A percentile compares a stretch with the other conserved stretches of the same genome.
Conservation (phyloP, 2,888 invertebrate species). For the Conchocele bisecta region DNA sequence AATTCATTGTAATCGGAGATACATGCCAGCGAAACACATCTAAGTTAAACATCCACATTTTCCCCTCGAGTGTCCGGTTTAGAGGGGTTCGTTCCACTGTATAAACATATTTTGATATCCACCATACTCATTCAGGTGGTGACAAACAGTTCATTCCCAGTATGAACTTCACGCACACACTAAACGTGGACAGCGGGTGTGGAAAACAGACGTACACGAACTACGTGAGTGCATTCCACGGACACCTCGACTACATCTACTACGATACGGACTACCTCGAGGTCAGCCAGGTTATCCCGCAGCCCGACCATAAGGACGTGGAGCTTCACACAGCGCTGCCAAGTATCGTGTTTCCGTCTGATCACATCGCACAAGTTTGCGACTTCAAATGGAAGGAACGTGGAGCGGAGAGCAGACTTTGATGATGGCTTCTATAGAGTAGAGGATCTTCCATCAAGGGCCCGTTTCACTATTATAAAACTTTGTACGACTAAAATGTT, state of each 20-base stretch:
- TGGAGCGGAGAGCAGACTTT: too few relatives aligned
- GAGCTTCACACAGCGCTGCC: slow-evolving; percentile 91
- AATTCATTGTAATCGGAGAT: too few relatives aligned
- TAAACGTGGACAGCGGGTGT: slow-evolving; percentile 89
- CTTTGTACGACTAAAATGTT: too few relatives aligned
- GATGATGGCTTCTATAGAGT: too few relatives aligned
- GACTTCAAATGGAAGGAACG: slow-evolving; percentile 78
- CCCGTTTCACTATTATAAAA: too few relatives aligned
- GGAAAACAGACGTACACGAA: slow-evolving; percentile 93
- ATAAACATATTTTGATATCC: too few relatives aligned
- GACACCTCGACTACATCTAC: slow-evolving; percentile 96
- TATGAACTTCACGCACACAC: slow-evolving; percentile 85
- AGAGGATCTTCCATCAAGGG: too few relatives aligned
- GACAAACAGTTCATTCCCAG: slow-evolving; percentile 39
- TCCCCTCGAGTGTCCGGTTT: too few relatives aligned
- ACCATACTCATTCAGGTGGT: slow-evolving; percentile 42
- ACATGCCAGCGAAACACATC: too few relatives aligned
- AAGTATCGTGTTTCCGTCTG: slow-evolving; percentile 94
- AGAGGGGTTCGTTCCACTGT: too few relatives aligned
- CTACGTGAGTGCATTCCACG: slow-evolving; percentile 91
- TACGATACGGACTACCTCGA: slow-evolving; percentile 85
- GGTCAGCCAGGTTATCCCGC: slow-evolving; percentile 88
- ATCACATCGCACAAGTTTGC: slow-evolving; percentile 93
- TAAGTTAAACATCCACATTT: too few relatives aligned
- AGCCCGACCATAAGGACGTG: slow-evolving; percentile 91